Base-by-base conservation (phyloP, 2,797 vertebrate genomes). In the Harpagifer antarcticus region DNA sequence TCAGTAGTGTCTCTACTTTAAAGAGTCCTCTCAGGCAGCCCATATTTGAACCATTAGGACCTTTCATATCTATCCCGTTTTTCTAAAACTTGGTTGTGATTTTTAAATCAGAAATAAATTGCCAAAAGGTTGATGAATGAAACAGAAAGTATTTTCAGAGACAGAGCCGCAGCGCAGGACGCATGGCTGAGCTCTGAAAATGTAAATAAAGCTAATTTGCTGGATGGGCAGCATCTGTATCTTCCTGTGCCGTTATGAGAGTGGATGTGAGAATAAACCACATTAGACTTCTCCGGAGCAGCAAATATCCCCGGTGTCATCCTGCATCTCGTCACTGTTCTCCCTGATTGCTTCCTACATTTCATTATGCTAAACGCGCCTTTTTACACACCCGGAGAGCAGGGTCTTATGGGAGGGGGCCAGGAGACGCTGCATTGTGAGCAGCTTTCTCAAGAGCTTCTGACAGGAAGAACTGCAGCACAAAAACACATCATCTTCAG, bases 331-430 rank as follows among this genome's bases (percentile, higher is more conserved):
- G 59, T 88, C 86, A 86, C 68, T 84, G 78, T 76, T 89, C 76
- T 79, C 87, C 88, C 74, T 94, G 91, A 95, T 93, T 92, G 88
- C 81, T 91, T 93, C 90, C 92, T 92, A 94, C 90, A 87, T 93
- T 91, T 91, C 91, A 94, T 94, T 93, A 94, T 92, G 81, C 83
- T 91, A 91, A 94, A 93, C 76, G 88, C 57, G 20, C 69, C 73
- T 88, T 90, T 89, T 85, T 87, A 82, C 79, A 87, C 71, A 83
- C 73, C 78, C 45, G 56, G 69, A 9, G 5, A 59, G 73, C 40
- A 76, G 68, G 42, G 55, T 70, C 86, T 87, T 78, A 82, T 63
- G 71, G 15, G 64, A 76, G 69, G 69, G 83, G 65, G 76, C 72
- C 84, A 82, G 67, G 67, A 81, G 79, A 82, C 17, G 45, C 81